phyloP scores from a whole-genome alignment of 35 echinoderm and acorn worm species.

The Heliocidaris erythrogramma region DNA sequence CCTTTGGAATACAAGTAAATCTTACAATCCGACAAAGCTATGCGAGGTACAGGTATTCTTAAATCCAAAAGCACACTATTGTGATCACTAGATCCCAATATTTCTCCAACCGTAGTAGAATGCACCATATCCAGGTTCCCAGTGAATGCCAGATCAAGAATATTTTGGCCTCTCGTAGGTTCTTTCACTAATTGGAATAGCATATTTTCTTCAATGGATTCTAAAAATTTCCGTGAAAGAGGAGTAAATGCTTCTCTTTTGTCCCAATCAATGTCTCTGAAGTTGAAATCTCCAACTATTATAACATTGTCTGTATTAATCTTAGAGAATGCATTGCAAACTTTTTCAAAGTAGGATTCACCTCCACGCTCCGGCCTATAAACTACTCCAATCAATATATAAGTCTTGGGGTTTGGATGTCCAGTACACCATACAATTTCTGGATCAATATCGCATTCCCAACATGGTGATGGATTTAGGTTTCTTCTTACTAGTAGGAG shows the following conservation, averaged over 20 bases:
- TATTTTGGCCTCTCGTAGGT: slow-evolving; percentile 46
- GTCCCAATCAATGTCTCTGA: slow-evolving; percentile 52
- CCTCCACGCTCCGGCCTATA: slow-evolving; percentile 42
- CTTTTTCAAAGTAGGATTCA: neutral
- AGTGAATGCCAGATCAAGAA: slow-evolving; percentile 49
- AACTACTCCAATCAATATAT: slow-evolving; percentile 4
- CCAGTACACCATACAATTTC: slow-evolving; percentile 39
- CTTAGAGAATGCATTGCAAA: neutral
- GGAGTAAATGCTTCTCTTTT: neutral
- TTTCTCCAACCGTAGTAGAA: neutral
- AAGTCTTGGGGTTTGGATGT: neutral
- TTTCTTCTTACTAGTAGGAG: slow-evolving; percentile 49
- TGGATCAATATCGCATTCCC: neutral
- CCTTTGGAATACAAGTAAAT: slow-evolving; percentile 51
- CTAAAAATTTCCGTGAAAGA: slow-evolving; percentile 4
- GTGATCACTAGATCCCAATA: slow-evolving; percentile 57
- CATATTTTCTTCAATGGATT: slow-evolving; percentile 47
- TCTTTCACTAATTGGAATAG: slow-evolving; percentile 38
- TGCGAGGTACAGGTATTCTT: slow-evolving; percentile 49
- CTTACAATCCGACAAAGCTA: slow-evolving; percentile 25
- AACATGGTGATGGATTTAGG: slow-evolving; percentile 36
- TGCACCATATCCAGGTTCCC: slow-evolving; percentile 39
- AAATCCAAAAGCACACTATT: slow-evolving; percentile 19
- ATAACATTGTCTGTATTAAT: slow-evolving; percentile 48
- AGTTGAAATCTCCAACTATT: slow-evolving; percentile 61